Base-by-base conservation (phyloP, 2,113 vertebrate species). In the Rhinolophus sinicus region DNA sequence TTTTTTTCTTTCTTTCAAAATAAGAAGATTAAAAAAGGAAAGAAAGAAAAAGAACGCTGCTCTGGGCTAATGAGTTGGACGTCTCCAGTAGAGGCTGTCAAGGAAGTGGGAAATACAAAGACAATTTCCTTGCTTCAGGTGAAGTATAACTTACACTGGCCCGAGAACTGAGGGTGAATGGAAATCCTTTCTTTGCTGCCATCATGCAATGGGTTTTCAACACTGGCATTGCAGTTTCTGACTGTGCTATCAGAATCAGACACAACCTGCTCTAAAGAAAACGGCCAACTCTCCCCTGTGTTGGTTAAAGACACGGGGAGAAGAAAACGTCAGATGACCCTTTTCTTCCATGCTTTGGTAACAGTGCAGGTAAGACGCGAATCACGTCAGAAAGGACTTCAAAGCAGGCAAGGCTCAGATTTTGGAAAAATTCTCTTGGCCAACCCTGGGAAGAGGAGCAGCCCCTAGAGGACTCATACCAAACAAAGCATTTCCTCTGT, bases 201-300 rank as follows among this genome's bases (percentile, higher is more conserved):
- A 30, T 80, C 19, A 44, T 12, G 33, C 86, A 62, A 52, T 8
- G 8, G 5, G n/a, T 15, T 77, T 75, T n/a, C 38, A 33, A 35
- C 5, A 7, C 0, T 60, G 60, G 52, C 15, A 26, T 35, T 6
- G 11, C 3, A 24, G 22, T 47, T 60, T 72, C 40, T 81, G 33
- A 75, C 13, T 18, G 4, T 60, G 60, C 60, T 47, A 12, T 58
- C 38, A 3, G 81, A 54, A 54, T n/a, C 58, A 69, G 56, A 60
- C 35, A 44, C 10, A 18, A n/a, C 22, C 26, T 40, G 47, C 76
- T 70, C 18, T 52, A 64, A 56, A 76, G 26, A 40, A 81, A 76
- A 52, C n/a, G 38, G 78, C 38, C 65, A 95, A 12, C 21, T 40
- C 90, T 92, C 76, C 96, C 95, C 72, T 52, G 93, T 77, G 96